These are phyloP conservation scores for Drosophila melanosoma DNA, from an alignment of 2,888 invertebrate genomes.

Conservation along the genomic window DNA sequence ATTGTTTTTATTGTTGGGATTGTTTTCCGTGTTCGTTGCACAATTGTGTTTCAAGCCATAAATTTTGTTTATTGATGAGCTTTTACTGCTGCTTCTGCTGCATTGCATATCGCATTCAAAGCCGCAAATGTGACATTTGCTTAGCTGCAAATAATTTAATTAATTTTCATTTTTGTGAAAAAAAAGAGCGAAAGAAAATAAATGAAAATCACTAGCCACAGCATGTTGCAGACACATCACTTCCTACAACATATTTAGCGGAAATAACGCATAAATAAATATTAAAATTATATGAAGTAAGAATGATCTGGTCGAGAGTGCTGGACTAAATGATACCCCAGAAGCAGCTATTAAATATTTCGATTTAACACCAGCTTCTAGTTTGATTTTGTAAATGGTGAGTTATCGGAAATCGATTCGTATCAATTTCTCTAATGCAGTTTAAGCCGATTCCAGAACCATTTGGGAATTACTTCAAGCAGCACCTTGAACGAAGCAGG, in stretches of 20 bases:
- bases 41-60: conserved; percentile 63
- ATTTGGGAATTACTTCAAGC: too few relatives aligned
- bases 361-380: neutral
- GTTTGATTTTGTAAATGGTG: neutral
- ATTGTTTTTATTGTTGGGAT: conserved; percentile 4
- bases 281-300: neutral
- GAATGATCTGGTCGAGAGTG: neutral
- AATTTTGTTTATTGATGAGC: conserved; percentile 72
- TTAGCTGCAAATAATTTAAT: conserved; percentile 66
- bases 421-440: neutral
- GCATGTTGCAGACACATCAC: conserved; percentile 50
- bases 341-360: neutral
- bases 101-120: conserved; percentile 4
- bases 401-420: neutral
- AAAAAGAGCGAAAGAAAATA: conserved; percentile 8
- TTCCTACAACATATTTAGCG: conserved; percentile 44
- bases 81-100: conserved; percentile 30
- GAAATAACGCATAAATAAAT: neutral
- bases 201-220: conserved; percentile 21
- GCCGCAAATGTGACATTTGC: conserved; percentile 55
- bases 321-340: neutral
- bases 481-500: too few relatives aligned
- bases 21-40: conserved; percentile 37
- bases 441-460: too few relatives aligned
- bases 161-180: conserved; percentile 53